Conservation (phyloP, 2,888 invertebrate genomes). For the Acrobasis repandana region DNA sequence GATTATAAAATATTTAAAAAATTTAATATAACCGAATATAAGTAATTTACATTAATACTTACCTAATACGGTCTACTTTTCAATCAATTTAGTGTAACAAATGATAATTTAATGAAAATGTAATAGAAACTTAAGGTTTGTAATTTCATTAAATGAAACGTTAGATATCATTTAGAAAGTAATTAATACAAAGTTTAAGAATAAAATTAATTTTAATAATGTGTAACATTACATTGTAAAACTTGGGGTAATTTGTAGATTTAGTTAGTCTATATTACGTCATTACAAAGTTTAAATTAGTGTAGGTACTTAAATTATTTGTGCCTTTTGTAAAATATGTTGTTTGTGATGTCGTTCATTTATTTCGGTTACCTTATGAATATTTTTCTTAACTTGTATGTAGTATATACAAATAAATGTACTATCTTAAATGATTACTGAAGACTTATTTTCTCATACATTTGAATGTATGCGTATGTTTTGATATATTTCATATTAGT, state of each 20-base stretch:
- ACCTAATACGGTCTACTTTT: background rate
- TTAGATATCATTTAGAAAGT: constrained; percentile 25
- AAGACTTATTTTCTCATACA: constrained; percentile 33
- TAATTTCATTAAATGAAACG: constrained; percentile 25
- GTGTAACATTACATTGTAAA: constrained; percentile 23
- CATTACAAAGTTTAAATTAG: constrained; percentile 24
- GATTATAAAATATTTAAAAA: no score
- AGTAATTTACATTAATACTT: background rate
- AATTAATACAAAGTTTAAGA: background rate
- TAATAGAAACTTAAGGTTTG: constrained; percentile 5
- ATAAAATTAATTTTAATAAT: constrained; percentile 19
- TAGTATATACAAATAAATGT: constrained; percentile 7
- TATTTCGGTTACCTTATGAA: constrained; percentile 45
- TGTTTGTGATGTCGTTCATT: constrained; percentile 36
- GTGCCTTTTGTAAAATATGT: constrained; percentile 51
- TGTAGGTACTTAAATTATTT: constrained; percentile 68
- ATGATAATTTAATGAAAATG: constrained; percentile 2
- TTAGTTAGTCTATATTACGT: constrained; percentile 36
- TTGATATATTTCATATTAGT: constrained; percentile 28
- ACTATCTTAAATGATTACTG: constrained; percentile 18
- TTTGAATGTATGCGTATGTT: constrained; percentile 27
- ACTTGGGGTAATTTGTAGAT: constrained; percentile 25
- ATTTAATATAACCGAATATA: no score
- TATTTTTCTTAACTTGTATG: constrained; percentile 29
- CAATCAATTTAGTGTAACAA: constrained; percentile 1